Base-by-base conservation (phyloP, 2,113 vertebrate species). In the Notothenia rossii region DNA sequence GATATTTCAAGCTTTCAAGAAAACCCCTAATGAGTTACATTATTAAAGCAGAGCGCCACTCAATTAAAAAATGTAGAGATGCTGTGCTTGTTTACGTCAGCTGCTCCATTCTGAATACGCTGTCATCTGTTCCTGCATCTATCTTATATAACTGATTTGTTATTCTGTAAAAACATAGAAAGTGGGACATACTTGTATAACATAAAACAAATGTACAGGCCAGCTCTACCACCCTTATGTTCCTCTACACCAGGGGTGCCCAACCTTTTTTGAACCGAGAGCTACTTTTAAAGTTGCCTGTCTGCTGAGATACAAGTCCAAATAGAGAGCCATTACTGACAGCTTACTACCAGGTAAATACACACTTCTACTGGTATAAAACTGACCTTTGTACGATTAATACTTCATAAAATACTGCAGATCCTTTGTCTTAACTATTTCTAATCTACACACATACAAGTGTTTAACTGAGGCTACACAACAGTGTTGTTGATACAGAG, bases 181-280 rank as follows among this genome's bases (percentile, higher is more conserved):
- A 4, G 20, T 2, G 3, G 22, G 5, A 33, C 0, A 48, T 11
- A 49, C 36, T 72, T 55, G n/a, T n/a, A 43, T 14, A 67, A 80
- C 29, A 22, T 13, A n/a, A 12, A 7, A 10, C 22, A 40, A 1
- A 54, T 78, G 33, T 72, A 9, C 14, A 36, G n/a, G 43, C 25
- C 29, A 17, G 18, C n/a, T 69, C 29, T 20, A 69, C 36, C 63
- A 50, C 22, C 33, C 53, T 55, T 14, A 17, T 58, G 61, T 46
- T 77, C 75, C 54, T 79, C 60, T 64, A 20, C 22, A 22, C 22
- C 22, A 22, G 22, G 22, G 22, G 22, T 22, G 22, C 22, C 22
- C 22, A 22, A 22, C 22, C 22, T 22, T 22, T 22, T 22, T 22
- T 22, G 22, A 22, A 22, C 22, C 22, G 22, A 22, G 22, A 22